Evolutionary conservation across 2,888 invertebrate species (phyloP), one percentile per base, ranked within the genome.

Genomic region (Heliconius ethilla): DNA sequence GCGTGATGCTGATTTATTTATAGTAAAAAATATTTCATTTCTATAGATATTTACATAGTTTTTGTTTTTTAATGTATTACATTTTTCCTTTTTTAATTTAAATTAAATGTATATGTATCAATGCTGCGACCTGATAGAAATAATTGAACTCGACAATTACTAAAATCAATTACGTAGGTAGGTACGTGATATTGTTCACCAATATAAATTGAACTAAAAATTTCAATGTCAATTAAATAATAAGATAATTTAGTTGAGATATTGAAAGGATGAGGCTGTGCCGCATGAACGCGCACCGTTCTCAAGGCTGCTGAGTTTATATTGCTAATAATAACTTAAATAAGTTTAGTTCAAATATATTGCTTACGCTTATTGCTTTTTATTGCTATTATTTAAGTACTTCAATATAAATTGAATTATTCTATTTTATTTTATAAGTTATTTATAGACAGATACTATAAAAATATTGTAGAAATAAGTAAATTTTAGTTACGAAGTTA

Each of bases 251-350:
- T 75, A 63, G 37, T 75, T 84, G 79, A 84, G 84, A 84, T 85
- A 85, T 85, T 85, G 85, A 83, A 83, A 83, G 81, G 80, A 82
- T 81, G 81, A 83, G 82, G 82, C 82, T 83, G 82, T 78, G 75
- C 77, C 81, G 81, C 78, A 73, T 75, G 79, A 81, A 70, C 81
- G 82, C 79, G 70, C 76, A 51, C 74, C 69, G n/a, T n/a, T n/a
- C 59, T 66, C 80, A 79, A 80, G 79, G 81, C 76, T 82, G 65
- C 25, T 59, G 59, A 37, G 63, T 78, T 77, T 77, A 79, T 78
- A 27, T 74, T 74, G 13, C 70, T 55, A 67, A 55, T 40, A 67
- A 40, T 69, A 73, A 73, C 66, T 72, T 63, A 45, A 72, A 70
- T 70, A 29, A 66, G 15, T 33, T 72, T 75, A 51, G 25, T 75